A percentile compares a stretch with the other conserved stretches of the same genome.
phyloP scores from a whole-genome alignment of 2,888 invertebrate genomes.

The Chorisops tibialis region DNA sequence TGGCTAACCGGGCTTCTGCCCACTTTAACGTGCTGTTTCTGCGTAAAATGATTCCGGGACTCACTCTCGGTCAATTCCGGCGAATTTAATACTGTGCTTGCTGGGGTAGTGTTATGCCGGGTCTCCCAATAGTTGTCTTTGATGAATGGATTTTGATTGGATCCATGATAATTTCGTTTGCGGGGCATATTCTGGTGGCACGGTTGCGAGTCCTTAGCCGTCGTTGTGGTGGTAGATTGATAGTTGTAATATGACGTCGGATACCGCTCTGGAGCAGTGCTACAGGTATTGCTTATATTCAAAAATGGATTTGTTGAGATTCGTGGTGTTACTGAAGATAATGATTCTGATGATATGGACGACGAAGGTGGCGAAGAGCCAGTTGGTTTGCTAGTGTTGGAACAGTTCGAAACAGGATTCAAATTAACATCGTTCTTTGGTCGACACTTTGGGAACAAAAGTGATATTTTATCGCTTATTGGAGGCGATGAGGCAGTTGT shows the following conservation, averaged over 20 bases:
- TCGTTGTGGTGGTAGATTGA: background rate
- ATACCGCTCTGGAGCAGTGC: slow-evolving; percentile 21
- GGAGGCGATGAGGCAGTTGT: slow-evolving; percentile 54
- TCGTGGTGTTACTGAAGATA: slow-evolving; percentile 50
- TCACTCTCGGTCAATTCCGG: slow-evolving; percentile 43
- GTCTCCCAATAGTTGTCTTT: slow-evolving; percentile 45
- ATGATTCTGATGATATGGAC: slow-evolving; percentile 49
- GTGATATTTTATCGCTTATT: slow-evolving; percentile 71
- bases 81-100: slow-evolving; percentile 45
- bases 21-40: slow-evolving; percentile 42
- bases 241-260: slow-evolving; percentile 11
- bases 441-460: slow-evolving; percentile 83
- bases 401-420: slow-evolving; percentile 42
- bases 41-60: slow-evolving; percentile 33
- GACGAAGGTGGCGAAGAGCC: slow-evolving; percentile 48
- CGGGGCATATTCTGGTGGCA: slow-evolving; percentile 28
- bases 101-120: slow-evolving; percentile 42
- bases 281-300: slow-evolving; percentile 35
- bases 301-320: slow-evolving; percentile 52
- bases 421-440: slow-evolving; percentile 63
- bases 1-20: slow-evolving; percentile 46
- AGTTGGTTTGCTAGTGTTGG: slow-evolving; percentile 37
- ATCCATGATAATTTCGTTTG: slow-evolving; percentile 28
- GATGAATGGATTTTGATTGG: slow-evolving; percentile 34
- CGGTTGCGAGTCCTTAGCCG: slow-evolving; percentile 20